Conservation (phyloP, 2,888 invertebrate genomes). For the Yponomeuta cagnagella region DNA sequence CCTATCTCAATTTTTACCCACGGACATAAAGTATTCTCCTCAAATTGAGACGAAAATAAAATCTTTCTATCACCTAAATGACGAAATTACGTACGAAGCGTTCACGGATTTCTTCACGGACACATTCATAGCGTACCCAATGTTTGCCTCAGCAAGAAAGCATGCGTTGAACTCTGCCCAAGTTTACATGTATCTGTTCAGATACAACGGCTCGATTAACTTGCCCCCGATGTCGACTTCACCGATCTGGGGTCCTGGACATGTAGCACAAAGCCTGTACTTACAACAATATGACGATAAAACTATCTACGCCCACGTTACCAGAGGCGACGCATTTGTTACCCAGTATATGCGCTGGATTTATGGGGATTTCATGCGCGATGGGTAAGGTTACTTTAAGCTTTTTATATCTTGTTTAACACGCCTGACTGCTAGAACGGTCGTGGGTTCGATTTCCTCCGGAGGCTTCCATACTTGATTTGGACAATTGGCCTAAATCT, state of each 20-base stretch:
- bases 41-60: not conserved
- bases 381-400: too few species aligned
- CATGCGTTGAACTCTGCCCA: slow-evolving; percentile 4
- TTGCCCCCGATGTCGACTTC: not conserved
- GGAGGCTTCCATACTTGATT: too few species aligned
- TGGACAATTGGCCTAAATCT: too few species aligned
- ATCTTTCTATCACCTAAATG: slow-evolving; percentile 9
- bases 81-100: not conserved
- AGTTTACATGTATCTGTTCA: slow-evolving; percentile 12
- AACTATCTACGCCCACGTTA: not conserved
- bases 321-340: too few species aligned
- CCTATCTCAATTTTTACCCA: slow-evolving; percentile 9
- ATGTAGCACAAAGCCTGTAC: slow-evolving; percentile 9
- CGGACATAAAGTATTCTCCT: not conserved
- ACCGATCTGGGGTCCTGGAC: slow-evolving; percentile 6
- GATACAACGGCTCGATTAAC: slow-evolving; percentile 7
- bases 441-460: too few species aligned
- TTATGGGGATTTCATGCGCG: too few species aligned
- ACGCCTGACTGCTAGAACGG: too few species aligned
- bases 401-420: too few species aligned
- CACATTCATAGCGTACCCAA: slow-evolving; percentile 8
- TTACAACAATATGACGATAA: slow-evolving; percentile 13
- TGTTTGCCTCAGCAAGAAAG: slow-evolving; percentile 5
- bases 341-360: too few species aligned
- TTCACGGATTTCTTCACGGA: slow-evolving; percentile 14